Conservation (phyloP, 2,888 invertebrate genomes). For the Cerastis leucographa region DNA sequence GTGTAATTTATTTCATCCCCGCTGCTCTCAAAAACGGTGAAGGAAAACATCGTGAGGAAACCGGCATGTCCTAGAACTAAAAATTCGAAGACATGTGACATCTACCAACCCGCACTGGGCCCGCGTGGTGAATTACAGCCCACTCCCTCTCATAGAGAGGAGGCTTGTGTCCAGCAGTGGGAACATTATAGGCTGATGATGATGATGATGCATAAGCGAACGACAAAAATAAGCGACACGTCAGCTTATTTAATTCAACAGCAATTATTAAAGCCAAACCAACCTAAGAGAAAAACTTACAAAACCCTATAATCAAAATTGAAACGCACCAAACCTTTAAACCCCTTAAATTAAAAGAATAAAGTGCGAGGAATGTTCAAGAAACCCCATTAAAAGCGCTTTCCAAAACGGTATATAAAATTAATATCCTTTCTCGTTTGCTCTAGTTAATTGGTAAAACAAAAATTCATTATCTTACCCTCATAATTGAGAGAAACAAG, state of each 20-base stretch:
- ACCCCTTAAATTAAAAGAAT: constrained; percentile 22
- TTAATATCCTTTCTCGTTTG: constrained; percentile 60
- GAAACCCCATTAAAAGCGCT: constrained; percentile 54
- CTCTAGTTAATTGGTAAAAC: constrained; percentile 58
- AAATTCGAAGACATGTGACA: too few relatives aligned
- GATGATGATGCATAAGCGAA: background rate
- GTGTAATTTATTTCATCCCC: too few relatives aligned
- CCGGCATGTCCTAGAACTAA: too few relatives aligned
- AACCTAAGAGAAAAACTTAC: background rate
- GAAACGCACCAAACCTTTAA: constrained; percentile 23
- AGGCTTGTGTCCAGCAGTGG: too few relatives aligned
- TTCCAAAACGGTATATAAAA: constrained; percentile 60
- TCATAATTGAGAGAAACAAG: constrained; percentile 53
- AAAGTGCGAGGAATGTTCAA: constrained; percentile 34
- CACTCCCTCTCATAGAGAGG: too few relatives aligned
- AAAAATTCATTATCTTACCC: constrained; percentile 62
- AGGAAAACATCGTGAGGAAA: too few relatives aligned
- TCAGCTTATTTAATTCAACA: background rate
- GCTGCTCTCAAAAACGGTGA: too few relatives aligned
- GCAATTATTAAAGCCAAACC: background rate
- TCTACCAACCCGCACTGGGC: too few relatives aligned
- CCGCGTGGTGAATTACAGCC: too few relatives aligned
- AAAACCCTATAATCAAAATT: constrained; percentile 28
- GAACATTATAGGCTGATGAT: too few relatives aligned
- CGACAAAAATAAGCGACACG: background rate